A percentile compares a stretch with the other conserved stretches of the same genome.
These are phyloP conservation scores for Steatocranus sp. DNA, from an alignment of 2,797 vertebrate species.

Conservation along the genomic window DNA sequence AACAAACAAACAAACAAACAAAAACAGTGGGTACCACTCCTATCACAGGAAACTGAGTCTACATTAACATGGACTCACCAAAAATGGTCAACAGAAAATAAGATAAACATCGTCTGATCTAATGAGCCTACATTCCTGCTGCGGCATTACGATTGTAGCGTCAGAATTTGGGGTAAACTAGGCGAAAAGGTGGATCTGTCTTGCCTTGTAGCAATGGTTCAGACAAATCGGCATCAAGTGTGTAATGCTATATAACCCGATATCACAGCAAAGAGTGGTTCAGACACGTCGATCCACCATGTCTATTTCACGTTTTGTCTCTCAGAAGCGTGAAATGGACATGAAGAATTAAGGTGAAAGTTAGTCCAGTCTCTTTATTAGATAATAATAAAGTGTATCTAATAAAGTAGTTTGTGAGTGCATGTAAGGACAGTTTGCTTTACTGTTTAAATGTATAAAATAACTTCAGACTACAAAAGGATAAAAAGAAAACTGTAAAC, in stretches of 20 bases:
- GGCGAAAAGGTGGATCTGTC: background rate
- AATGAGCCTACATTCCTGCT: background rate
- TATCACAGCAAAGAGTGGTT: no score
- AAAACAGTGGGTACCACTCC: background rate
- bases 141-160: background rate
- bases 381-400: background rate
- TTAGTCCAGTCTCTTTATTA: background rate
- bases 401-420: background rate
- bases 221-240: background rate
- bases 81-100: background rate
- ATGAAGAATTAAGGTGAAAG: background rate
- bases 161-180: background rate
- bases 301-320: no score
- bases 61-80: background rate
- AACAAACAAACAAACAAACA: no score
- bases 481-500: background rate
- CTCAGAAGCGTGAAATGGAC: no score
- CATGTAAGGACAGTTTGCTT: background rate
- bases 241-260: background rate
- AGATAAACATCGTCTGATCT: background rate
- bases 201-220: background rate
- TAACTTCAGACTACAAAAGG: background rate
- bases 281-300: no score
- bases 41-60: background rate
- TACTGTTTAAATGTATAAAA: background rate